A percentile compares a stretch with the other conserved stretches of the same genome.
These are phyloP conservation scores for Drosophila melanogaster DNA, from an alignment of 1,140 invertebrate species.

Conservation along the genomic window Release_6_plus_ISO1_MT NT_033779.5:513001-513500, in stretches of 20 bases:
- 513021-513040: no score
- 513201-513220: slow-evolving; percentile 8
- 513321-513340: slow-evolving; percentile 20
- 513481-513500: slow-evolving; percentile 66
- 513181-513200: slow-evolving; percentile 12
- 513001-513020: slow-evolving; percentile 18
- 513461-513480: slow-evolving; percentile 71
- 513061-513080: no score
- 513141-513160: background rate
- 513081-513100: no score
- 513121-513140: no score
- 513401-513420: slow-evolving; percentile 43
- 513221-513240: slow-evolving; percentile 32
- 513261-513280: slow-evolving; percentile 74
- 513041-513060: no score
- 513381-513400: slow-evolving; percentile 67
- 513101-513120: no score
- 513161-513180: slow-evolving; percentile 5
- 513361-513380: slow-evolving; percentile 72
- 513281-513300: slow-evolving; percentile 73
- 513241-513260: slow-evolving; percentile 80
- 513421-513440: slow-evolving; percentile 23
- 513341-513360: slow-evolving; percentile 65
- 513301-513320: slow-evolving; percentile 49
- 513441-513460: slow-evolving; percentile 77